These are phyloP conservation scores for Xestoiulus laeticollis DNA, from an alignment of 2,888 invertebrate genomes.

Conservation along the genomic window DNA sequence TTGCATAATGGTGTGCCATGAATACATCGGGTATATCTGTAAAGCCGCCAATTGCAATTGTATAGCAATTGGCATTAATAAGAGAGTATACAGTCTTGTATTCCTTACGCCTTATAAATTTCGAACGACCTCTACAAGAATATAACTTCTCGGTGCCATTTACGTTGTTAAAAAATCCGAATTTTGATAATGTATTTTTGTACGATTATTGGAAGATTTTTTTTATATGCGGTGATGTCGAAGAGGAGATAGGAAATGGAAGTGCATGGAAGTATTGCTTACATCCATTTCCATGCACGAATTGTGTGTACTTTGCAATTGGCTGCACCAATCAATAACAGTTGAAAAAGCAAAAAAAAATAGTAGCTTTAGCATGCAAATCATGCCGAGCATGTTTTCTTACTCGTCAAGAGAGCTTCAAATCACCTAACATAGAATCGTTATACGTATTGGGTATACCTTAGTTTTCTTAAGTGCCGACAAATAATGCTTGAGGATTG, in stretches of 20 bases:
- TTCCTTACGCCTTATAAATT: neutral
- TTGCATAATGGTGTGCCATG: neutral
- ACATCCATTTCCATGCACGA: slow-evolving; percentile 20
- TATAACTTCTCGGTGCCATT: neutral
- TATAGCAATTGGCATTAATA: neutral
- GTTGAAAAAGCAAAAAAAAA: neutral
- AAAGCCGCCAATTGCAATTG: neutral
- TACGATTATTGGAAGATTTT: neutral
- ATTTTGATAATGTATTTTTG: neutral
- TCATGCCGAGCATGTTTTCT: slow-evolving; percentile 24
- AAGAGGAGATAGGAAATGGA: neutral
- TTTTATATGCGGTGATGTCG: neutral
- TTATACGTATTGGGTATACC: neutral
- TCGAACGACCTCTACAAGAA: neutral
- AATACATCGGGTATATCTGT: neutral
- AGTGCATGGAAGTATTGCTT: slow-evolving; percentile 3
- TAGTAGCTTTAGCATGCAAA: neutral
- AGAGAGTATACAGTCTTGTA: neutral
- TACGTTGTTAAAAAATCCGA: neutral
- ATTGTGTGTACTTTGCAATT: slow-evolving; percentile 25
- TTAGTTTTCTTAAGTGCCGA: slow-evolving; percentile 4
- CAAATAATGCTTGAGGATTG: slow-evolving; percentile 32
- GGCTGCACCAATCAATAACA: slow-evolving; percentile 27
- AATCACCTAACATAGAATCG: neutral
- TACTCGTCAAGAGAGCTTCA: slow-evolving; percentile 30